Evolutionary conservation across 2,113 vertebrate species (phyloP).

Genomic region (Cephalopterus ornatus): DNA sequence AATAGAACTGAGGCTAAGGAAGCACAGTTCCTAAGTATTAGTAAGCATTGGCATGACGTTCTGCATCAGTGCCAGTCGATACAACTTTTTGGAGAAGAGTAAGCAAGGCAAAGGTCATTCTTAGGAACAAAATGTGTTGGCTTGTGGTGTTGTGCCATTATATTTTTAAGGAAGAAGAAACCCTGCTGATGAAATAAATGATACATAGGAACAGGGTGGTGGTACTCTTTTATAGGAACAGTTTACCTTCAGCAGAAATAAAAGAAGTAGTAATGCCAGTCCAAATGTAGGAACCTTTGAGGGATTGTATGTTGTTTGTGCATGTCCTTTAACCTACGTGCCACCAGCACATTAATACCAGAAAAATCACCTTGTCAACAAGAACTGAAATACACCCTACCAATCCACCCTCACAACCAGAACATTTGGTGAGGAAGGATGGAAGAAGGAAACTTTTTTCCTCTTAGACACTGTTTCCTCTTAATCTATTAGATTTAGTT

Average conservation of each 20-base stretch:
- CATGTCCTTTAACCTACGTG: not conserved
- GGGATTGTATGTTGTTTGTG: not conserved
- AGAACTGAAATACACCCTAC: not conserved
- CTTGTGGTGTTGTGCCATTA: not conserved
- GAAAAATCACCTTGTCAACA: not conserved
- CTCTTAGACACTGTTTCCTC: not conserved
- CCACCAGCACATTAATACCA: not conserved
- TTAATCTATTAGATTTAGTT: not conserved
- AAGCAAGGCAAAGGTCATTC: not conserved
- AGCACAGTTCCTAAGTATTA: not conserved
- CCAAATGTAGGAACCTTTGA: not conserved
- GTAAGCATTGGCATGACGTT: not conserved
- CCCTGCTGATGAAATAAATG: not conserved
- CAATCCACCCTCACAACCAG: not conserved
- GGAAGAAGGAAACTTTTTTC: not conserved
- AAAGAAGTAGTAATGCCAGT: not conserved
- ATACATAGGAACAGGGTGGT: not conserved
- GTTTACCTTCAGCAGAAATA: not conserved
- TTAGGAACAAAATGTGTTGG: not conserved
- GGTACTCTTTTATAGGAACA: not conserved
- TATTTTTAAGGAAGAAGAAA: not conserved
- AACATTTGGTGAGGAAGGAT: not conserved
- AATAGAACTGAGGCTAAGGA: not conserved
- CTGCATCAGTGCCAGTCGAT: not conserved
- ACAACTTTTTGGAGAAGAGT: not conserved